phyloP scores from a whole-genome alignment of 2,113 vertebrate genomes.

The Cyprinodon variegatus region DNA sequence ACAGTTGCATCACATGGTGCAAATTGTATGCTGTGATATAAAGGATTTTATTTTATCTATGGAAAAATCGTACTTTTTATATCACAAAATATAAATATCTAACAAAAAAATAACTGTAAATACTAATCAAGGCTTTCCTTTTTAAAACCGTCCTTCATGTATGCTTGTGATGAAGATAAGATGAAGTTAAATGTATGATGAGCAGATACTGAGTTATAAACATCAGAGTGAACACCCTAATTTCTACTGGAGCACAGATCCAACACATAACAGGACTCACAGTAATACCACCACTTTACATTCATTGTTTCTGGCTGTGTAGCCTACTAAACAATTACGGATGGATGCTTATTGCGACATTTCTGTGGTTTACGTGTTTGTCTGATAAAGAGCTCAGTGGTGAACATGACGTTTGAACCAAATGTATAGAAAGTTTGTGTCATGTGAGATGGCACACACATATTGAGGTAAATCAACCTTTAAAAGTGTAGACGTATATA shows the following conservation, averaged over 20 bases:
- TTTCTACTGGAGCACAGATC: constrained; percentile 60
- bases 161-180: constrained; percentile 41
- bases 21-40: constrained; percentile 35
- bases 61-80: constrained; percentile 36
- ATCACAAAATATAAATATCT: constrained; percentile 50
- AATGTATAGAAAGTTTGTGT: constrained; percentile 37
- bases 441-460: constrained; percentile 51
- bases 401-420: constrained; percentile 29
- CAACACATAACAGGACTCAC: constrained; percentile 63
- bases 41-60: constrained; percentile 26
- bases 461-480: constrained; percentile 68
- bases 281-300: constrained; percentile 64
- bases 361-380: constrained; percentile 42
- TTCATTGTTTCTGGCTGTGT: constrained; percentile 68
- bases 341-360: constrained; percentile 69
- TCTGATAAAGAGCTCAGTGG: constrained; percentile 43
- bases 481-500: constrained; percentile 37
- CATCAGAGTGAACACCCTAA: constrained; percentile 49
- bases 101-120: constrained; percentile 40
- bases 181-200: constrained; percentile 36
- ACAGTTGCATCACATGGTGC: not conserved
- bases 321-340: constrained; percentile 56
- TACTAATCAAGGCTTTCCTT: constrained; percentile 26
- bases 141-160: constrained; percentile 36
- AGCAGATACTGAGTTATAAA: constrained; percentile 57